Evolutionary conservation across 2,797 vertebrate species (phyloP).

Genomic region (Siniperca undulata): DNA sequence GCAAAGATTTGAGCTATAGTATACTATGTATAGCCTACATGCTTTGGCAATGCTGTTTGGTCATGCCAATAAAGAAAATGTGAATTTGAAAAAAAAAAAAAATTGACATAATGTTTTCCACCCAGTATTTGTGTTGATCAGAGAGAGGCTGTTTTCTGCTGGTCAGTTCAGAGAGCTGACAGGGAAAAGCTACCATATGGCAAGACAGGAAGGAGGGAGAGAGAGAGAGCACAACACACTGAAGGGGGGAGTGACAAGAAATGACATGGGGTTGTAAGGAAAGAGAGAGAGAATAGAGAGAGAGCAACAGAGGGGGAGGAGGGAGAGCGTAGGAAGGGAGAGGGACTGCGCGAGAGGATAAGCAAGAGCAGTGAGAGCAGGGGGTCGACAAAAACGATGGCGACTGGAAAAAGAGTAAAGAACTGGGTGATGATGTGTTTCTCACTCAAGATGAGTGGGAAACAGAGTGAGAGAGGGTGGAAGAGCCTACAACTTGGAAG

Average conservation of each 20-base stretch:
- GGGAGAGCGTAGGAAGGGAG: slow-evolving; percentile 19
- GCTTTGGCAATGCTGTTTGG: not conserved
- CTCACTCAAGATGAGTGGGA: slow-evolving; percentile 41
- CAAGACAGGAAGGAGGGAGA: slow-evolving; percentile 72
- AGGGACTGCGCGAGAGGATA: not conserved
- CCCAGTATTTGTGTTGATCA: slow-evolving; percentile 51
- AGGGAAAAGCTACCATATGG: slow-evolving; percentile 77
- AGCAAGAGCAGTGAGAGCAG: slow-evolving; percentile 8
- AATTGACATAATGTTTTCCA: slow-evolving; percentile 1
- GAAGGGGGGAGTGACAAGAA: slow-evolving; percentile 49
- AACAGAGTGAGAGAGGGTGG: slow-evolving; percentile 63
- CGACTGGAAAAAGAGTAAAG: slow-evolving; percentile 32
- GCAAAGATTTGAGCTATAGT: not conserved
- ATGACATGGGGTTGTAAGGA: slow-evolving; percentile 55
- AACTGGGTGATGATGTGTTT: slow-evolving; percentile 41
- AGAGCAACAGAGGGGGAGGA: not conserved
- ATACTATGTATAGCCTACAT: too few relatives aligned
- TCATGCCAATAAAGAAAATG: not conserved
- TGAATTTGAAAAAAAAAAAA: not conserved
- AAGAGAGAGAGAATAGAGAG: slow-evolving; percentile 27
- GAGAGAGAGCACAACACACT: slow-evolving; percentile 34
- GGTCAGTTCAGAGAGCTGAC: slow-evolving; percentile 72
- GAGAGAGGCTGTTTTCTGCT: slow-evolving; percentile 61
- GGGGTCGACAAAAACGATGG: slow-evolving; percentile 15
- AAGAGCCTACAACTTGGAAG: slow-evolving; percentile 65